These are phyloP conservation scores for Pangasius djambal DNA, from an alignment of 2,797 vertebrate genomes.

Conservation along the genomic window DNA sequence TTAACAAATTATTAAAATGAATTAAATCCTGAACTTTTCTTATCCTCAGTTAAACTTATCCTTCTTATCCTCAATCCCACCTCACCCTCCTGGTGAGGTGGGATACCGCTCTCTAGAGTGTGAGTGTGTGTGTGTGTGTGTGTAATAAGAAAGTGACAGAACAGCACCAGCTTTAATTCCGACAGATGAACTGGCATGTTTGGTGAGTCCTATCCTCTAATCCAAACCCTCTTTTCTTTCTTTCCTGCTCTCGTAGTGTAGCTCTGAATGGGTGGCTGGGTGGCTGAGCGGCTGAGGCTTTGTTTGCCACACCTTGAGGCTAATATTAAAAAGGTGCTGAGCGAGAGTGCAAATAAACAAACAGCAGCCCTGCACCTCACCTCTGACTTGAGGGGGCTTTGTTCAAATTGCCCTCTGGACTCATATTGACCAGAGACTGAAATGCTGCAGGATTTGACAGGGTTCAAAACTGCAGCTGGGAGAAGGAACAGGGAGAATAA, in stretches of 20 bases:
- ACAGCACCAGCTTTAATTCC: constrained; percentile 62
- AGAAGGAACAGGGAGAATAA: constrained; percentile 34
- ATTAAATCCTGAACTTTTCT: neutral
- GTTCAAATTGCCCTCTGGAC: constrained; percentile 65
- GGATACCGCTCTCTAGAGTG: neutral
- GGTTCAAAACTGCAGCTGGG: constrained; percentile 43
- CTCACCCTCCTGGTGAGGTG: neutral
- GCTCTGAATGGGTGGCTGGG: constrained; percentile 42
- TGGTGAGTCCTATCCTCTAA: constrained; percentile 59
- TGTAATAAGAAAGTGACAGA: constrained; percentile 36
- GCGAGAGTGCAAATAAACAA: constrained; percentile 65
- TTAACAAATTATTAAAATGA: too few relatives aligned
- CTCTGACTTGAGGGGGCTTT: constrained; percentile 65
- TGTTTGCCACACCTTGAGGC: constrained; percentile 63
- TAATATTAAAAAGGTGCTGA: constrained; percentile 61
- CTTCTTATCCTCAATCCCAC: too few relatives aligned
- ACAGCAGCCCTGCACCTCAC: constrained; percentile 63
- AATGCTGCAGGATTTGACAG: constrained; percentile 44
- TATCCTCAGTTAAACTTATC: too few relatives aligned
- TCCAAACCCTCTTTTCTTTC: constrained; percentile 58
- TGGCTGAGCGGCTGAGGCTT: constrained; percentile 39
- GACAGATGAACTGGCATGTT: constrained; percentile 63
- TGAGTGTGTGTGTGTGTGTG: neutral
- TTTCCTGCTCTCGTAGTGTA: constrained; percentile 46
- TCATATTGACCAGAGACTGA: constrained; percentile 62